A percentile compares a stretch with the other conserved stretches of the same genome.
These are phyloP conservation scores for Ormia ochracea DNA, from an alignment of 2,888 invertebrate species.

Conservation along the genomic window DNA sequence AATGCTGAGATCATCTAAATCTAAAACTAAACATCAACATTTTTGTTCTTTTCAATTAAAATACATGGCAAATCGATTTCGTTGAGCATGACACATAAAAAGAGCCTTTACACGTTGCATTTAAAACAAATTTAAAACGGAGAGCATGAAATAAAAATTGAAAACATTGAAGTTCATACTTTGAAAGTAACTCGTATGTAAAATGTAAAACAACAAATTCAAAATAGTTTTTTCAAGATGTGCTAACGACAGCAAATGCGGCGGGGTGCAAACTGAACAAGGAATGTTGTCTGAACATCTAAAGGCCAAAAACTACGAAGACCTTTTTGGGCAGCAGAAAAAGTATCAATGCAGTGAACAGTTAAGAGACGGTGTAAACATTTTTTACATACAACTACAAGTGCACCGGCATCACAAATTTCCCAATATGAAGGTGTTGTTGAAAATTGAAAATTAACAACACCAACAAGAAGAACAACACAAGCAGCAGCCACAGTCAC, in stretches of 20 bases:
- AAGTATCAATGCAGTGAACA: slow-evolving; percentile 48
- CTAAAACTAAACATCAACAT: slow-evolving; percentile 44
- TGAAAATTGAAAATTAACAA: slow-evolving; percentile 38
- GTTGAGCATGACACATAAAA: slow-evolving; percentile 66
- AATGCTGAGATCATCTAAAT: slow-evolving; percentile 40
- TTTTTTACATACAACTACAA: background rate
- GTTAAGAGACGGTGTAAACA: slow-evolving; percentile 17
- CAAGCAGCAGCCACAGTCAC: background rate
- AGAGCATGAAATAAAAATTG: slow-evolving; percentile 21
- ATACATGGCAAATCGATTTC: slow-evolving; percentile 75
- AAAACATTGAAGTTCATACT: slow-evolving; percentile 10
- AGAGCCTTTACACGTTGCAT: slow-evolving; percentile 37
- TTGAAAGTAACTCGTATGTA: background rate
- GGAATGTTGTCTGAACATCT: slow-evolving; percentile 30
- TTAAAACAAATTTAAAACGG: slow-evolving; percentile 16
- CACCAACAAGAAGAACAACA: background rate
- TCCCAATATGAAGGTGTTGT: slow-evolving; percentile 52
- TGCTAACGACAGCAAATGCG: too few relatives aligned
- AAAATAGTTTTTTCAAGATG: slow-evolving; percentile 51
- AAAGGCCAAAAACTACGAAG: slow-evolving; percentile 55
- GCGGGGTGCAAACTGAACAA: slow-evolving; percentile 1
- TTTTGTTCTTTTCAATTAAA: slow-evolving; percentile 71
- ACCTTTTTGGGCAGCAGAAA: slow-evolving; percentile 53
- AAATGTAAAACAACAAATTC: slow-evolving; percentile 42
- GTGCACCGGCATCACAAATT: slow-evolving; percentile 23